A percentile compares a stretch with the other conserved stretches of the same genome.
Conservation (phyloP, 2,113 vertebrate species). For the Vireo altiloquus region DNA sequence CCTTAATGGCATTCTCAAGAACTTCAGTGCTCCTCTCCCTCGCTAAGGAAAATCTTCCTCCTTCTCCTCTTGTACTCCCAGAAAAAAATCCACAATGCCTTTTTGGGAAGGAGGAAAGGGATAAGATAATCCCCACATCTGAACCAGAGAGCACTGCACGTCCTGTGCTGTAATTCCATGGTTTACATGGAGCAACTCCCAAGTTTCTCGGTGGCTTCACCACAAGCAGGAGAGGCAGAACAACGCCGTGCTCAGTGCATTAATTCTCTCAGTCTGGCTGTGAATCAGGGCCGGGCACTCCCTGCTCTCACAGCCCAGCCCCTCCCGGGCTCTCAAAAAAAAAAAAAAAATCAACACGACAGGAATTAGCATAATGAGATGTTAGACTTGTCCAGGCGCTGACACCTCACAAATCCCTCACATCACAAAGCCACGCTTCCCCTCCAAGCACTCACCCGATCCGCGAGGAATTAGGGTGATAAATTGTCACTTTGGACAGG, state of each 20-base stretch:
- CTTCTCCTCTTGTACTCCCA: not conserved
- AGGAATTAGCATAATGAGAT: not conserved
- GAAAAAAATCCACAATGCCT: not conserved
- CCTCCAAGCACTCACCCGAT: not conserved
- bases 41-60: fast-evolving
- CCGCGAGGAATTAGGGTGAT: not conserved
- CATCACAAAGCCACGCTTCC: not conserved
- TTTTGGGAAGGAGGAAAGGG: not conserved
- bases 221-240: not conserved
- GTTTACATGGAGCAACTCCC: not conserved
- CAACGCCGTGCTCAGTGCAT: fast-evolving
- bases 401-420: not conserved
- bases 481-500: not conserved
- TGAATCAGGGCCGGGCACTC: not conserved
- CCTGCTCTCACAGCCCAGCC: not conserved
- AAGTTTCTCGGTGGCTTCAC: not conserved
- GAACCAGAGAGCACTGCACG: not conserved
- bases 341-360: too few species aligned
- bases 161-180: not conserved
- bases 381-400: not conserved
- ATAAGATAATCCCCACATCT: fast-evolving
- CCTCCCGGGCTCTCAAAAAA: too few species aligned
- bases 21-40: not conserved
- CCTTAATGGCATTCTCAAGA: not conserved
- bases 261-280: not conserved